These are phyloP conservation scores for Heteropelma amictum DNA, from an alignment of 2,888 invertebrate species.

Conservation along the genomic window DNA sequence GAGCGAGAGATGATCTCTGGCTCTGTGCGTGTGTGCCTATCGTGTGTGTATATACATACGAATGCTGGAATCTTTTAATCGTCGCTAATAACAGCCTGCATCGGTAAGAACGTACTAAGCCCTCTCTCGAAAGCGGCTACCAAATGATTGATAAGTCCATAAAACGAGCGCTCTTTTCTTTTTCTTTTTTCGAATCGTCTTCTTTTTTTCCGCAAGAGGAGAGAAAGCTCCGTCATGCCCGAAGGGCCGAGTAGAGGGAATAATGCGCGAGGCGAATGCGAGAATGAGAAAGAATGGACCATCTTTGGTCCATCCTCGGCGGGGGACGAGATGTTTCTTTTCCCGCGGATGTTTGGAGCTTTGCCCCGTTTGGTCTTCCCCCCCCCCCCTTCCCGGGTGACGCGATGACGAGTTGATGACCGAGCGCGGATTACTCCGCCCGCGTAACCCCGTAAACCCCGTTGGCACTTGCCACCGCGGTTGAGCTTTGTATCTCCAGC, in stretches of 20 bases:
- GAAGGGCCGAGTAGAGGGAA: constrained; percentile 36
- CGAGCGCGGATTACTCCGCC: constrained; percentile 74
- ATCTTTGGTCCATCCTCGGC: too few relatives aligned
- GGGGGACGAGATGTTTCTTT: constrained; percentile 34
- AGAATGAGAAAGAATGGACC: not conserved
- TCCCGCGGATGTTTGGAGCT: constrained; percentile 30
- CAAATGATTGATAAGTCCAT: constrained; percentile 78
- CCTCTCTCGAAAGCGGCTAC: constrained; percentile 68
- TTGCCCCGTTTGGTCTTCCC: not conserved
- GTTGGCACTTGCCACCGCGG: constrained; percentile 70
- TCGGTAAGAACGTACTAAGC: constrained; percentile 63
- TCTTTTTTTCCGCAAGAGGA: constrained; percentile 60
- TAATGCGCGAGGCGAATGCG: constrained; percentile 35
- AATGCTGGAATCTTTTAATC: constrained; percentile 75
- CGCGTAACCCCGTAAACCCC: constrained; percentile 75
- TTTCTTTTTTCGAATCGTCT: too few relatives aligned
- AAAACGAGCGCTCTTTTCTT: constrained; percentile 70
- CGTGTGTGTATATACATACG: too few relatives aligned
- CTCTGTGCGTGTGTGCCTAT: too few relatives aligned
- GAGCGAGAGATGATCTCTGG: constrained; percentile 41
- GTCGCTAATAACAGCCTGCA: constrained; percentile 75
- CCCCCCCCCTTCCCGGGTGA: constrained; percentile 76
- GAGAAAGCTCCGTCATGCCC: constrained; percentile 35
- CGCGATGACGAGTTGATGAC: constrained; percentile 77
- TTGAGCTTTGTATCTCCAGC: constrained; percentile 66